Evolutionary conservation across 2,888 invertebrate genomes (phyloP), one percentile per base, ranked within the genome.

Genomic region (Psococerastis gibbosa): DNA sequence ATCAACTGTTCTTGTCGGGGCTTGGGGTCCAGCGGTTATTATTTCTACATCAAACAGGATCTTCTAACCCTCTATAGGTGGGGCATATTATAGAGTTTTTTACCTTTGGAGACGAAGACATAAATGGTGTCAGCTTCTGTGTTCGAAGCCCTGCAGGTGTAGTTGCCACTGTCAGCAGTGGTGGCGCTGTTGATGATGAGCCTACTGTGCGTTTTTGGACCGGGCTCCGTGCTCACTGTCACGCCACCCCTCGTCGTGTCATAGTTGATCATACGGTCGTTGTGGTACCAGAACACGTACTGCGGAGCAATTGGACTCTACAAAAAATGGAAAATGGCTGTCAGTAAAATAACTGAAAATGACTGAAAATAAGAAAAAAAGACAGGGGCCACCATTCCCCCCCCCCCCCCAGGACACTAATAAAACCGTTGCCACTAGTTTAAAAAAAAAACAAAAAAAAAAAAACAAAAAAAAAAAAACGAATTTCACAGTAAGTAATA

Each of bases 241-340:
- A 61, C 55, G 3, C 59, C 58, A 9, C 60, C 61, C n/a, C 60
- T 50, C 16, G 52, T 52, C 17, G 54, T 56, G 53, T 62, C 61
- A 51, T 60, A 63, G 54, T 63, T 64, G 51, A 64, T 60, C 60
- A 63, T 62, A 23, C 59, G 52, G 41, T 62, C 60, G 52, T 64
- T 62, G 54, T 63, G 63, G 51, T 61, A 63, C 64, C 64, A 64
- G 54, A 63, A 63, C 45, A 64, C 63, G 52, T 59, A 64, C 49
- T 59, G 59, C 3, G 63, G 63, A 6, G 63, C 61, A 22, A 57
- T 58, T 3, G 63, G 61, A 48, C 62, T 63, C 57, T 60, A 56
- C 3, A 52, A 50, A n/a, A 31, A 22, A 43, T 2, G 43, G 38
- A 27, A 43, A 42, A 22, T n/a, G n/a, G n/a, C n/a, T n/a, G n/a